Percentiles rank a stretch among this genome's conserved stretches.
phyloP scores from a whole-genome alignment of 2,888 invertebrate species.

The Blera fallax region DNA sequence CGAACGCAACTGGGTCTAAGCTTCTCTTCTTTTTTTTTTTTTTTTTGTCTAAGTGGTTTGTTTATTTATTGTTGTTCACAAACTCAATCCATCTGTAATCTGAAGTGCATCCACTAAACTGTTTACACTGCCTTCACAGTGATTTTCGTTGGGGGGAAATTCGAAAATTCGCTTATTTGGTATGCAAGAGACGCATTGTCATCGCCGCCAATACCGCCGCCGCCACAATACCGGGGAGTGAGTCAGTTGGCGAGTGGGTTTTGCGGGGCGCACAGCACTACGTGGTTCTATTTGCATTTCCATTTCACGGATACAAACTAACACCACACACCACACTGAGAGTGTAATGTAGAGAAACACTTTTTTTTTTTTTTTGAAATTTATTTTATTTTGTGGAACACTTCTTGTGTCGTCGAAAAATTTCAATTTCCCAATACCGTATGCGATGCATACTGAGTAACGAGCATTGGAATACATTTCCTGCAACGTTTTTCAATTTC shows the following conservation, averaged over 20 bases:
- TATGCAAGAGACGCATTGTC: slow-evolving; percentile 56
- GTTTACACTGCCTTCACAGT: slow-evolving; percentile 26
- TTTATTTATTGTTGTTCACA: slow-evolving; percentile 41
- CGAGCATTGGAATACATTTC: slow-evolving; percentile 65
- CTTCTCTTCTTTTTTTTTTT: no score
- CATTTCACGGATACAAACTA: slow-evolving; percentile 49
- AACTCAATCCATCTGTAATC: slow-evolving; percentile 67
- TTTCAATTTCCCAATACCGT: slow-evolving; percentile 71
- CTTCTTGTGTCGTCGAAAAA: slow-evolving; percentile 71
- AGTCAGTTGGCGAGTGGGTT: slow-evolving; percentile 48
- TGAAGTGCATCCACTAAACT: slow-evolving; percentile 39
- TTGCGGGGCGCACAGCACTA: slow-evolving; percentile 58
- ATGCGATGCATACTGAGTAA: slow-evolving; percentile 70
- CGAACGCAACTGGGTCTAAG: slow-evolving; percentile 25
- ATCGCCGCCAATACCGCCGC: slow-evolving; percentile 34
- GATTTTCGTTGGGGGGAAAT: slow-evolving; percentile 24
- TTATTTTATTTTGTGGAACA: slow-evolving; percentile 67
- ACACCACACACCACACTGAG: slow-evolving; percentile 12
- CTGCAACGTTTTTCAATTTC: slow-evolving; percentile 71
- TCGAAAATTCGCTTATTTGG: slow-evolving; percentile 61
- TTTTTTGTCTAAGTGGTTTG: slow-evolving; percentile 5
- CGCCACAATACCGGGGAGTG: slow-evolving; percentile 1
- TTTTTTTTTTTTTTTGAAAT: slow-evolving; percentile 26
- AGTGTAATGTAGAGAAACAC: slow-evolving; percentile 42
- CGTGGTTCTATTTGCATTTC: slow-evolving; percentile 71